Percentiles rank a stretch among this genome's conserved stretches.
Conservation (phyloP, 1,140 invertebrate species). For the Aradophagus sp. region DNA sequence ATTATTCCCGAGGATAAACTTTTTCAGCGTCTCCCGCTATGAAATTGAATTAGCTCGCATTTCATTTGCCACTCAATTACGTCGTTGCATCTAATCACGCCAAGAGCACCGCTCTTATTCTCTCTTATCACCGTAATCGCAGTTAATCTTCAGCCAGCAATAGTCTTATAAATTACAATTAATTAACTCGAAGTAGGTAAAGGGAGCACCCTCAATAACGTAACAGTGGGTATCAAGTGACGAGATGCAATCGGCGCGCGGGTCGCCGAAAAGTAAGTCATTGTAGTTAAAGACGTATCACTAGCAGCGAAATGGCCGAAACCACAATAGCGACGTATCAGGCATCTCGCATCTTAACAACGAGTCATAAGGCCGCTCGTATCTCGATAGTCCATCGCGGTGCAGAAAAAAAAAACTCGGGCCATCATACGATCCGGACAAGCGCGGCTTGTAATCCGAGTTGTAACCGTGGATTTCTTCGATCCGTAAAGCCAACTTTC, state of each 20-base stretch:
- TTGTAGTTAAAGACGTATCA: too few species aligned
- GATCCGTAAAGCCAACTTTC: constrained; percentile 16
- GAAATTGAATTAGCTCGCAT: constrained; percentile 23
- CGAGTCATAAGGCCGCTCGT: constrained; percentile 35
- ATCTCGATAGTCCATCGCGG: constrained; percentile 38
- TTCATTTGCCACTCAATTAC: constrained; percentile 10
- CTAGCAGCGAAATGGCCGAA: too few species aligned
- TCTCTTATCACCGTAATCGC: constrained; percentile 11
- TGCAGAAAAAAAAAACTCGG: constrained; percentile 24
- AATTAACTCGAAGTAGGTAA: too few species aligned
- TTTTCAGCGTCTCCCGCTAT: too few species aligned
- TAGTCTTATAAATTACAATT: constrained; percentile 8
- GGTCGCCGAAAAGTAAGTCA: too few species aligned
- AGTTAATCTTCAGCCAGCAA: constrained; percentile 5
- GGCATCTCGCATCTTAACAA: constrained; percentile 33
- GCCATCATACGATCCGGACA: constrained; percentile 37
- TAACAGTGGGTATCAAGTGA: too few species aligned
- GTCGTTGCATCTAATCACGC: constrained; percentile 15
- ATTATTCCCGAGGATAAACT: too few species aligned
- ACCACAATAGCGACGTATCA: too few species aligned
- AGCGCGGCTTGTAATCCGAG: constrained; percentile 41
- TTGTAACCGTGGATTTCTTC: constrained; percentile 29
- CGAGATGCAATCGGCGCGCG: too few species aligned
- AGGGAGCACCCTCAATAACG: too few species aligned
- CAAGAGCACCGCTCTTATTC: constrained; percentile 1